Conservation (phyloP, 2,797 vertebrate genomes). For the Helicolenus hilgendorfi region DNA sequence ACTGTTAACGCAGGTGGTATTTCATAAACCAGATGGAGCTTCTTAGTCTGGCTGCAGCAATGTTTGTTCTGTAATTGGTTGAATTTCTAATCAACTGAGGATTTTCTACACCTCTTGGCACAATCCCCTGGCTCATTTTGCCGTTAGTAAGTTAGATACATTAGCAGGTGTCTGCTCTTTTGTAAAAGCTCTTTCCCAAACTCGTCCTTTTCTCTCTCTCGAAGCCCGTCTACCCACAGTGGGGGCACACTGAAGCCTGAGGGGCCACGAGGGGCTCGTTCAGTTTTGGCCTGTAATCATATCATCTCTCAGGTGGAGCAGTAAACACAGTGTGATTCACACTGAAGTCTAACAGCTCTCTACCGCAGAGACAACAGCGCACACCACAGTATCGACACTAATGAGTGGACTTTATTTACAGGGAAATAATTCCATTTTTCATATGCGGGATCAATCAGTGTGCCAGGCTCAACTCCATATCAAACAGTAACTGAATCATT, state of each 20-base stretch:
- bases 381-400: constrained; percentile 19
- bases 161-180: neutral
- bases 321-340: constrained; percentile 55
- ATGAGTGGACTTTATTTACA: constrained; percentile 62
- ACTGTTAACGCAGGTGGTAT: constrained; percentile 22
- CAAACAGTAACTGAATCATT: constrained; percentile 63
- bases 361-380: neutral
- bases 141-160: neutral
- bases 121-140: neutral
- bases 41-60: neutral
- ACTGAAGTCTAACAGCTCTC: neutral
- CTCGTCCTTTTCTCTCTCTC: neutral
- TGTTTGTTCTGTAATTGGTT: constrained; percentile 14
- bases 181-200: neutral
- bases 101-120: constrained; percentile 8
- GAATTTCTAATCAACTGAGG: constrained; percentile 14
- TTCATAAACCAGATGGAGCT: constrained; percentile 26
- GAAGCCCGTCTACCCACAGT: neutral
- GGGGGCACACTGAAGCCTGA: neutral
- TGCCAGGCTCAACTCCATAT: constrained; percentile 20
- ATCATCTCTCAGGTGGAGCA: constrained; percentile 36
- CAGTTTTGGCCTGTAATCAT: constrained; percentile 34
- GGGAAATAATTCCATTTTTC: constrained; percentile 59
- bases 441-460: constrained; percentile 58
- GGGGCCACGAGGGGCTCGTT: constrained; percentile 7